A percentile compares a stretch with the other conserved stretches of the same genome.
phyloP scores from a whole-genome alignment of 2,113 vertebrate genomes.

The Nyctereutes procyonoides region DNA sequence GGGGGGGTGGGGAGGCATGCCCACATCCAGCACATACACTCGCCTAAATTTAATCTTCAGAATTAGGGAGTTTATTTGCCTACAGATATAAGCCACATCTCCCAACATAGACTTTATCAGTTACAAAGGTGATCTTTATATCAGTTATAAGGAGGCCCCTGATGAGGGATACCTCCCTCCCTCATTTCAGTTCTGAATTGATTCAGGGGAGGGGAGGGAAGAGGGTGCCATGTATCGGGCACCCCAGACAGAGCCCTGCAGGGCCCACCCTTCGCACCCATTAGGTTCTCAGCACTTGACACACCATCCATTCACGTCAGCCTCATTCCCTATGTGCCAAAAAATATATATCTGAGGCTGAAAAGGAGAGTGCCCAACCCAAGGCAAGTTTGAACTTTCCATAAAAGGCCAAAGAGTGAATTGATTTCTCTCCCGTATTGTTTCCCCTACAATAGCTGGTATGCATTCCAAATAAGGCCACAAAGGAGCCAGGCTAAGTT shows the following conservation, averaged over 20 bases:
- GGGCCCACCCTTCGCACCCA: neutral
- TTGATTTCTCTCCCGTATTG: neutral
- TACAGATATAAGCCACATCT: neutral
- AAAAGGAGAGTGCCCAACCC: neutral
- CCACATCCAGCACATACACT: neutral
- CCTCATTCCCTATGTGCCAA: neutral
- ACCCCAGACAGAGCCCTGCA: neutral
- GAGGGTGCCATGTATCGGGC: neutral
- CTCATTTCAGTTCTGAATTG: neutral
- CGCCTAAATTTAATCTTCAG: neutral
- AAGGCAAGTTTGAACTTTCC: neutral
- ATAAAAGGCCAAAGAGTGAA: neutral
- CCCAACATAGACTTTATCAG: neutral
- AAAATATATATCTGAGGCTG: neutral
- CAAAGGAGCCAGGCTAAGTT: neutral
- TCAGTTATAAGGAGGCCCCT: neutral
- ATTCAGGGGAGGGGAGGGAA: neutral
- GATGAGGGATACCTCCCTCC: neutral
- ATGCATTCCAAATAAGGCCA: neutral
- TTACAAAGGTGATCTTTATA: neutral
- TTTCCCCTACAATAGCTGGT: neutral
- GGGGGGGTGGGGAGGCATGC: rapidly evolving
- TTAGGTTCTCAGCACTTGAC: neutral
- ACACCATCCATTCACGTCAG: neutral
- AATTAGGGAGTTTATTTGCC: neutral